These are phyloP conservation scores for Drosophila siamana DNA, from an alignment of 2,888 invertebrate species.

Conservation along the genomic window DNA sequence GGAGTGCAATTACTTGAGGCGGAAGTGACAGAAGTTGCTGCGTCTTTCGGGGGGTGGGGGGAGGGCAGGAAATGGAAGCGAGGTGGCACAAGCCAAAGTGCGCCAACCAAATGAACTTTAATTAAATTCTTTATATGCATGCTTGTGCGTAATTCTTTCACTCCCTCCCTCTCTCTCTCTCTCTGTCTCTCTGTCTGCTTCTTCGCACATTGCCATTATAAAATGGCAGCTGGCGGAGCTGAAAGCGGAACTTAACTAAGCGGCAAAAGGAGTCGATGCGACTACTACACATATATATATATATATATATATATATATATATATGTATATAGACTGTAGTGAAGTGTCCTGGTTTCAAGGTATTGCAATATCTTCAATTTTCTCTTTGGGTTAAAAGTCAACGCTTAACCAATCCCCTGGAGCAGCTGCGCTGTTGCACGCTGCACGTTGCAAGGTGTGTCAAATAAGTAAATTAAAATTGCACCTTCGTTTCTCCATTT, in stretches of 20 bases:
- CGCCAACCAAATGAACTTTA: constrained; percentile 72
- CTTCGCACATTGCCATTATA: constrained; percentile 59
- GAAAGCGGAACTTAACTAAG: too few relatives aligned
- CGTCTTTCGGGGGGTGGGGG: constrained; percentile 22
- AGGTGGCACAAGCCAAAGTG: constrained; percentile 25
- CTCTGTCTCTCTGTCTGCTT: not conserved
- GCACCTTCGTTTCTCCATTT: constrained; percentile 22
- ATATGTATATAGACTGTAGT: too few relatives aligned
- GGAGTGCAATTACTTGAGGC: constrained; percentile 76
- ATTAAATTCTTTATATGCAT: constrained; percentile 75
- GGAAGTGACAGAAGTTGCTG: constrained; percentile 63
- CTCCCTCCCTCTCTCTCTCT: too few relatives aligned
- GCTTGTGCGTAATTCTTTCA: constrained; percentile 56
- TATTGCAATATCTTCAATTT: not conserved
- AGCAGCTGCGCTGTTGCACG: constrained; percentile 8
- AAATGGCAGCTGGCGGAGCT: constrained; percentile 35
- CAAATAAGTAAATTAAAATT: constrained; percentile 69
- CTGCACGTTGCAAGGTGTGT: constrained; percentile 24
- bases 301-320: too few relatives aligned
- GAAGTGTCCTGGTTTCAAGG: not conserved
- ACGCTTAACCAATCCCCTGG: constrained; percentile 4
- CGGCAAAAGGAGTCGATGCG: too few relatives aligned
- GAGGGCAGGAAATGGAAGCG: not conserved
- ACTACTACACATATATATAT: too few relatives aligned
- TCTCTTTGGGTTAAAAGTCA: not conserved